Conservation (phyloP, 2,888 invertebrate species). For the Epinotia ramella region DNA sequence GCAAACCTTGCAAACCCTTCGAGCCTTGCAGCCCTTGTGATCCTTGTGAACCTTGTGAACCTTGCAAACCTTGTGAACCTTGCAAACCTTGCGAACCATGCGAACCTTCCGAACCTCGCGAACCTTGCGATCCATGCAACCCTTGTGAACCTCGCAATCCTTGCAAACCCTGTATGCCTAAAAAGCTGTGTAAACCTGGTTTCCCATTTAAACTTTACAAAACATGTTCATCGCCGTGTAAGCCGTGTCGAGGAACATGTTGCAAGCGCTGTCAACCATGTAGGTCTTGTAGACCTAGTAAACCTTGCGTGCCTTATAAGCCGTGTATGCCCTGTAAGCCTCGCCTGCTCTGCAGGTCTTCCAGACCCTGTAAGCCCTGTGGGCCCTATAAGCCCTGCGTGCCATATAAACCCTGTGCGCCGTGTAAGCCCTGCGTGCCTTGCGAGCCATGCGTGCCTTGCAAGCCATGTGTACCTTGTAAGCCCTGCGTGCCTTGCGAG, state of each 20-base stretch:
- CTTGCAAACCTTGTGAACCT: constrained; percentile 34
- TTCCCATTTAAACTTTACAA: constrained; percentile 5
- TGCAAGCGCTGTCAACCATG: constrained; percentile 17
- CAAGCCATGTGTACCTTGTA: constrained; percentile 30
- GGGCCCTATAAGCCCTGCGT: constrained; percentile 37
- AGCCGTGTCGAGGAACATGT: constrained; percentile 9
- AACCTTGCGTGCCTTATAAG: constrained; percentile 35
- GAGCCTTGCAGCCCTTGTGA: background rate
- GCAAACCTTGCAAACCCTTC: constrained; percentile 46
- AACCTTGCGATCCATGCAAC: constrained; percentile 46
- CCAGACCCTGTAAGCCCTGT: constrained; percentile 42
- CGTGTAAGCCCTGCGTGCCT: constrained; percentile 22
- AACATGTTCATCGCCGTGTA: background rate
- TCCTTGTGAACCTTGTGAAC: constrained; percentile 51
- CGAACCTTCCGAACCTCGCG: constrained; percentile 48
- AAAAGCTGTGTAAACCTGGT: constrained; percentile 46
- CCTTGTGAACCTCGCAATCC: constrained; percentile 50
- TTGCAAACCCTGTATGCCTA: constrained; percentile 49
- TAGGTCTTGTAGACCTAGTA: constrained; percentile 7
- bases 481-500: constrained; percentile 37
- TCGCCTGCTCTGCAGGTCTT: constrained; percentile 35
- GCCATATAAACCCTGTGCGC: background rate
- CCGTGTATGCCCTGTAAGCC: constrained; percentile 30
- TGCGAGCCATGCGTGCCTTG: constrained; percentile 33
- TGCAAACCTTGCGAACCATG: constrained; percentile 45